A percentile compares a stretch with the other conserved stretches of the same genome.
Evolutionary conservation across 2,797 vertebrate species (phyloP).

Genomic region (Darevskia mixta): DNA sequence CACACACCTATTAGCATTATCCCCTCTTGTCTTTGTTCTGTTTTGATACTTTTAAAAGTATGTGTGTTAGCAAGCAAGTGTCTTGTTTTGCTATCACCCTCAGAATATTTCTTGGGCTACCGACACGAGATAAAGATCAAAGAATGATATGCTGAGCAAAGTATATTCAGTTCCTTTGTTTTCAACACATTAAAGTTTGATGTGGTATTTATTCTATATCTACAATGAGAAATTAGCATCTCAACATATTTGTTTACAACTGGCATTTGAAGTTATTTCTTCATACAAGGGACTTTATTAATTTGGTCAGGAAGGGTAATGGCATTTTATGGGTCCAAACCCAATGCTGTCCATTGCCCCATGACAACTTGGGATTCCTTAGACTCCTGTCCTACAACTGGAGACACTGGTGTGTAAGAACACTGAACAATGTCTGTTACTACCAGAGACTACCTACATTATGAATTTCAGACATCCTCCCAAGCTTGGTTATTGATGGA

Average conservation of each 20-base stretch:
- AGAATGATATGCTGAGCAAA: neutral
- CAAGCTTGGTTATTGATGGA: conserved; percentile 15
- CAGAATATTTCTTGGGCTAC: neutral
- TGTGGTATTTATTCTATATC: neutral
- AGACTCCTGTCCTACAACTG: neutral
- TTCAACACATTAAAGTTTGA: neutral
- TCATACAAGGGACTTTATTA: neutral
- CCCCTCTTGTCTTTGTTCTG: neutral
- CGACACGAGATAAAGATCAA: neutral
- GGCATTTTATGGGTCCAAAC: neutral
- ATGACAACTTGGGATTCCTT: neutral
- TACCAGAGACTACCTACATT: neutral
- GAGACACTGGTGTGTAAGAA: conserved; percentile 1
- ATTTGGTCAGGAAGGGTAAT: neutral
- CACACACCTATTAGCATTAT: neutral
- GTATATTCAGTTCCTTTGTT: neutral
- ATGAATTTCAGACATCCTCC: neutral
- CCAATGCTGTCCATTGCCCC: neutral
- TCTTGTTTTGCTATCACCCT: neutral
- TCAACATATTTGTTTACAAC: neutral
- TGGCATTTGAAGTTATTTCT: neutral
- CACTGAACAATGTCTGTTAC: conserved; percentile 22
- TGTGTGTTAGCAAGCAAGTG: neutral
- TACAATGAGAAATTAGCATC: neutral
- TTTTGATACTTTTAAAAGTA: neutral